A percentile compares a stretch with the other conserved stretches of the same genome.
phyloP scores from a whole-genome alignment of 2,888 invertebrate genomes.

The Synanthedon vespiformis region DNA sequence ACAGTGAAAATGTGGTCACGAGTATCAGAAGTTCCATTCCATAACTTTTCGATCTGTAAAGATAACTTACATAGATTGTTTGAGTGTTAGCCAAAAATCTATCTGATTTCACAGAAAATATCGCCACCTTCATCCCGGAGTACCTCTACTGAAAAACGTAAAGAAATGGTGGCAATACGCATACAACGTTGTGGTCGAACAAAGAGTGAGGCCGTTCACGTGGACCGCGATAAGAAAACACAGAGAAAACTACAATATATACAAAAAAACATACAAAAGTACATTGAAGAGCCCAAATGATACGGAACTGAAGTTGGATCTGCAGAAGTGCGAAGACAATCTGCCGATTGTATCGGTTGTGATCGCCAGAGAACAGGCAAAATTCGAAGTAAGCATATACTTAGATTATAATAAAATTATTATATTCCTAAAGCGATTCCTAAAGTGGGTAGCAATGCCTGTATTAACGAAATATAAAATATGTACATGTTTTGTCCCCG shows the following conservation, averaged over 20 bases:
- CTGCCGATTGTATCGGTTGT: conserved; percentile 81
- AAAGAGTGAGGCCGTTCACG: conserved; percentile 78
- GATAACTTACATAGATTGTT: too few relatives aligned
- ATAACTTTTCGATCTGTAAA: too few relatives aligned
- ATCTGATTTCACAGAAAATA: conserved; percentile 57
- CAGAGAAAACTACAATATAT: conserved; percentile 76
- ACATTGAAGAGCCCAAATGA: conserved; percentile 78
- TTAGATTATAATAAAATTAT: background rate
- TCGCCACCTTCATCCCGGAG: conserved; percentile 73
- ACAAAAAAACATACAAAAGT: conserved; percentile 77
- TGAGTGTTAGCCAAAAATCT: too few relatives aligned
- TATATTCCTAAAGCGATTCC: background rate
- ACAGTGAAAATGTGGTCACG: too few relatives aligned
- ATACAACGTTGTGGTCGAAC: conserved; percentile 76
- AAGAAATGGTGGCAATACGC: conserved; percentile 84
- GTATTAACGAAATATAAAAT: too few relatives aligned
- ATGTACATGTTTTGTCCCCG: too few relatives aligned
- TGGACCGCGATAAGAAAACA: conserved; percentile 79
- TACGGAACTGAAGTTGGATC: conserved; percentile 77
- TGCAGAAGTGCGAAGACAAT: conserved; percentile 81
- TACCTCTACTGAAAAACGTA: conserved; percentile 68
- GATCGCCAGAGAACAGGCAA: conserved; percentile 83
- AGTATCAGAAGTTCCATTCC: too few relatives aligned
- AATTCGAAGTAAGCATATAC: conserved; percentile 72
- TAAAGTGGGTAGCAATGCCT: too few relatives aligned